These are phyloP conservation scores for Pogonognathellus flavescens DNA, from an alignment of 1,140 invertebrate genomes.

Conservation along the genomic window DNA sequence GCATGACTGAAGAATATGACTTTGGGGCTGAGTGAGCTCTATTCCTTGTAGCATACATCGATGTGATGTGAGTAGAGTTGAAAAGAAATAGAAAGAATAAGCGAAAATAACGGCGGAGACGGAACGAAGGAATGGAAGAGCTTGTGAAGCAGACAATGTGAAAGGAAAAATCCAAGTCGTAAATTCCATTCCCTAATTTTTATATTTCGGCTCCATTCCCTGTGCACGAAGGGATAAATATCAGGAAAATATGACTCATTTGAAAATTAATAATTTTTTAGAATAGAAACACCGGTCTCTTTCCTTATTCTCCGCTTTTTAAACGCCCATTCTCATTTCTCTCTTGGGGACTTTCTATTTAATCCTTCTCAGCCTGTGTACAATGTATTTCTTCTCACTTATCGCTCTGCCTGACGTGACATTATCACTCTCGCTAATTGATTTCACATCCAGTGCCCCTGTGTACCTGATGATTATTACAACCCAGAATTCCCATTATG, in stretches of 20 bases:
- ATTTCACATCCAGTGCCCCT: slow-evolving; percentile 57
- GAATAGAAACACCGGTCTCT: slow-evolving; percentile 10
- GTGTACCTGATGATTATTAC: slow-evolving; percentile 61
- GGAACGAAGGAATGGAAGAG: slow-evolving; percentile 13
- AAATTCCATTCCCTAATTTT: slow-evolving; percentile 65
- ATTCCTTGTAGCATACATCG: slow-evolving; percentile 8
- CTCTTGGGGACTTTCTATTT: slow-evolving; percentile 24
- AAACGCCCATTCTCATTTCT: slow-evolving; percentile 60
- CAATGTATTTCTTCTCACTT: slow-evolving; percentile 58
- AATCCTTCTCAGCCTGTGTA: slow-evolving; percentile 45
- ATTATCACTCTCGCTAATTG: slow-evolving; percentile 64
- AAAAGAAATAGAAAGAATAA: background rate
- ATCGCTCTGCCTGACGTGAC: slow-evolving; percentile 57
- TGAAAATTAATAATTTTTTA: slow-evolving; percentile 64
- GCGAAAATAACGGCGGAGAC: slow-evolving; percentile 39
- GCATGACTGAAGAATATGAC: slow-evolving; percentile 30
- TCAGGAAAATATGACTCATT: slow-evolving; percentile 64
- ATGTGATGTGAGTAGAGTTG: slow-evolving; percentile 41
- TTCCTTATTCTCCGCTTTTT: slow-evolving; percentile 59
- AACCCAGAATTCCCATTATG: slow-evolving; percentile 41
- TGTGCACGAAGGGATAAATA: slow-evolving; percentile 62
- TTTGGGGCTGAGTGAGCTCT: background rate
- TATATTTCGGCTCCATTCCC: slow-evolving; percentile 56
- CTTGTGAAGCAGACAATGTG: slow-evolving; percentile 37
- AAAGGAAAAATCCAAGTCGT: slow-evolving; percentile 57